These are phyloP conservation scores for Coranthus polyacanthus DNA, from an alignment of 2,797 vertebrate species.

Conservation along the genomic window DNA sequence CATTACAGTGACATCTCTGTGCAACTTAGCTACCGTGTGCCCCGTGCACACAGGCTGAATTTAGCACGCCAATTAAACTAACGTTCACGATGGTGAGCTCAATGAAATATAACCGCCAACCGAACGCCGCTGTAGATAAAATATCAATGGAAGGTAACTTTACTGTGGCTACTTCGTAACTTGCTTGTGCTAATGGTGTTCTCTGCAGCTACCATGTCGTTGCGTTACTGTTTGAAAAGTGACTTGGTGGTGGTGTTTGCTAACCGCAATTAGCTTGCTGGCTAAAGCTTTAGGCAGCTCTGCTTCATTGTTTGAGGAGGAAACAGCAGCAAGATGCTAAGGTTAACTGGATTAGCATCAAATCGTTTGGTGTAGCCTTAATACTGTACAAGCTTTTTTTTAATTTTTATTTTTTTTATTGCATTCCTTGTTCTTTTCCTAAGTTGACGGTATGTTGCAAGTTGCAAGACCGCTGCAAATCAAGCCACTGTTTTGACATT, in stretches of 20 bases:
- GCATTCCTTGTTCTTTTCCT: too few species aligned
- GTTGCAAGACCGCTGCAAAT: too few species aligned
- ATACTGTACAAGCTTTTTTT: too few species aligned
- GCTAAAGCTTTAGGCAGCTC: conserved; percentile 60
- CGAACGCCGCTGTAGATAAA: neutral
- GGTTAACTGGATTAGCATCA: conserved; percentile 35
- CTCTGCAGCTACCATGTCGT: neutral
- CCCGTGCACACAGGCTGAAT: conserved; percentile 10
- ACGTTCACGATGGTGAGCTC: conserved; percentile 13
- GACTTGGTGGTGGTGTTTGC: conserved; percentile 55
- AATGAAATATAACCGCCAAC: conserved; percentile 18
- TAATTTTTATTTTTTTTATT: too few species aligned
- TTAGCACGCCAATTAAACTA: conserved; percentile 41
- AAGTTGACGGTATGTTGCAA: too few species aligned
- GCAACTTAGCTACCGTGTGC: conserved; percentile 39
- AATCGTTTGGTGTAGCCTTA: neutral
- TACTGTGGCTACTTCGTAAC: too few species aligned
- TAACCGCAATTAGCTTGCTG: conserved; percentile 62
- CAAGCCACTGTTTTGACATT: neutral
- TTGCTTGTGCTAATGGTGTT: neutral
- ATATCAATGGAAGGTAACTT: neutral
- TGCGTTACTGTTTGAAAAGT: neutral
- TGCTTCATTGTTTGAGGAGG: conserved; percentile 64
- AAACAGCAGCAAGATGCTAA: conserved; percentile 45
- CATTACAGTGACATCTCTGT: neutral